Evolutionary conservation across 2,113 vertebrate species (phyloP).

Genomic region (Scortum barcoo): DNA sequence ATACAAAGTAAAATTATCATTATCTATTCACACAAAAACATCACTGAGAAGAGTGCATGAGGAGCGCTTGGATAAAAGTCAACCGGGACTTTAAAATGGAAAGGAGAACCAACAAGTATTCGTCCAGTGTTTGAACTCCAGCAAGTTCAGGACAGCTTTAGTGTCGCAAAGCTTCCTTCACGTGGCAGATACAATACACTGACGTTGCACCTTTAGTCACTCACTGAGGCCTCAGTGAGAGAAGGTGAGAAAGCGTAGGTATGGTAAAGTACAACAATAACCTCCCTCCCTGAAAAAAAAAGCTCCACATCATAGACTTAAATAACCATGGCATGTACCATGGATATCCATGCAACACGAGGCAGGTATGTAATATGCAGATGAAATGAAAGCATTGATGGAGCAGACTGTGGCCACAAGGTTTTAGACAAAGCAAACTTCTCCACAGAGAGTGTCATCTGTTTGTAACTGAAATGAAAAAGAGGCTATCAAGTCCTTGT

Average conservation of each 20-base stretch:
- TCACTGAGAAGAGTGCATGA: constrained; percentile 21
- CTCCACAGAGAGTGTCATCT: background rate
- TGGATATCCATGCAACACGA: constrained; percentile 3
- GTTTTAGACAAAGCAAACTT: constrained; percentile 22
- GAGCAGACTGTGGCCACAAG: constrained; percentile 3
- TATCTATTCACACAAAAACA: constrained; percentile 54
- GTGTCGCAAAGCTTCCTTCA: constrained; percentile 18
- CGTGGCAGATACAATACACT: background rate
- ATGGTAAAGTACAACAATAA: constrained; percentile 29
- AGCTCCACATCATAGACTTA: constrained; percentile 32
- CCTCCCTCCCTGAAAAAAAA: too few species aligned
- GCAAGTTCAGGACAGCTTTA: constrained; percentile 10
- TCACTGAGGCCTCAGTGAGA: constrained; percentile 1
- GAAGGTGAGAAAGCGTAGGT: background rate
- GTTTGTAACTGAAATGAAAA: constrained; percentile 45
- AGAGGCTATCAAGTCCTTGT: constrained; percentile 37
- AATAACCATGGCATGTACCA: constrained; percentile 42
- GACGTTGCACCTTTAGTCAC: background rate
- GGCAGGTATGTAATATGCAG: constrained; percentile 27
- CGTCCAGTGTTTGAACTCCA: constrained; percentile 27
- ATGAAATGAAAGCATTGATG: constrained; percentile 16
- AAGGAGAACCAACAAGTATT: background rate
- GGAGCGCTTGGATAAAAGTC: constrained; percentile 43
- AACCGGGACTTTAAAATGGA: constrained; percentile 20
- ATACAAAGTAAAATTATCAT: constrained; percentile 38